phyloP scores from a whole-genome alignment of 2,888 invertebrate genomes.

The Odontothrips loti region DNA sequence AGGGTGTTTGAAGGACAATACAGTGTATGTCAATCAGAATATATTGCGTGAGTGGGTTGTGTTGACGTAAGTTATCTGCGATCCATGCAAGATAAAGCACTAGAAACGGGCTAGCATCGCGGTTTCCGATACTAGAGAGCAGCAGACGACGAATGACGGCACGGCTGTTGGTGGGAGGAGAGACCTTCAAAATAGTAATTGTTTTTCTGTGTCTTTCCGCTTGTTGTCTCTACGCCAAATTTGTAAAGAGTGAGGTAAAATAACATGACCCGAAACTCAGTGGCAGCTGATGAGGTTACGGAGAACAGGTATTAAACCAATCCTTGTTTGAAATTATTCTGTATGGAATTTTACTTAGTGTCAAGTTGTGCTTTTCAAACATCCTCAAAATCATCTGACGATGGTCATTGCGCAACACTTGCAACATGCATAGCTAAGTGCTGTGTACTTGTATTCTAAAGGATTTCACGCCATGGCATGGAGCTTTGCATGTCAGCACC shows the following conservation, averaged over 20 bases:
- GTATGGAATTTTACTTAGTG: not conserved
- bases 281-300: not conserved
- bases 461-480: not conserved
- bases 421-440: not conserved
- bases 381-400: not conserved
- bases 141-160: constrained; percentile 12
- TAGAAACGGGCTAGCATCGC: too few relatives aligned
- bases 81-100: too few relatives aligned
- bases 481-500: too few relatives aligned
- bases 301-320: constrained; percentile 1
- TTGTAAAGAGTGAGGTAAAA: not conserved
- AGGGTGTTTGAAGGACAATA: too few relatives aligned
- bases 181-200: not conserved
- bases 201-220: not conserved
- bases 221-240: not conserved
- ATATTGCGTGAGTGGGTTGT: too few relatives aligned
- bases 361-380: not conserved
- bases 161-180: not conserved
- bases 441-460: not conserved
- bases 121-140: not conserved
- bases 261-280: not conserved
- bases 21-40: too few relatives aligned
- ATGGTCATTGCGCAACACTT: not conserved
- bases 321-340: not conserved
- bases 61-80: too few relatives aligned